Percentiles rank a stretch among this genome's conserved stretches.
Conservation (phyloP, 2,888 invertebrate species). For the Xylophagus ater region DNA sequence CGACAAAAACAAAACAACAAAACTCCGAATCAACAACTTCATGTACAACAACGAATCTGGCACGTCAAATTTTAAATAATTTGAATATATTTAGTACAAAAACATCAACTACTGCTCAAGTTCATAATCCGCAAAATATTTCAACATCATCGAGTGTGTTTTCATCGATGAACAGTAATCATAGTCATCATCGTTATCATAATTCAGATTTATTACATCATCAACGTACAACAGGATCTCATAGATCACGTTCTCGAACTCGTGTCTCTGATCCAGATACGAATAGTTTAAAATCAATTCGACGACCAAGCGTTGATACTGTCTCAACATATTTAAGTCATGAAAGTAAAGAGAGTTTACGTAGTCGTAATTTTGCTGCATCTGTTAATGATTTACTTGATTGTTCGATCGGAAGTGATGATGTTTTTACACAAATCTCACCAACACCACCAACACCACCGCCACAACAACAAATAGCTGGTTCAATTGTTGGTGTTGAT, state of each 20-base stretch:
- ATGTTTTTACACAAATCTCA: conserved; percentile 51
- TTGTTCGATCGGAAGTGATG: conserved; percentile 61
- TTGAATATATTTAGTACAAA: conserved; percentile 58
- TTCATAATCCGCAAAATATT: conserved; percentile 13
- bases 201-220: conserved; percentile 36
- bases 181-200: conserved; percentile 33
- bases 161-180: conserved; percentile 20
- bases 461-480: conserved; percentile 29
- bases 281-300: conserved; percentile 62
- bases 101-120: conserved; percentile 12
- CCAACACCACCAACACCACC: conserved; percentile 26
- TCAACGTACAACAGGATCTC: conserved; percentile 31
- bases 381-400: conserved; percentile 57
- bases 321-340: conserved; percentile 82
- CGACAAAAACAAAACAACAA: conserved; percentile 26
- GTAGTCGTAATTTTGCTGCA: conserved; percentile 43
- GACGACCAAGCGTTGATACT: conserved; percentile 76
- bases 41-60: conserved; percentile 49
- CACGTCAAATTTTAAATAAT: conserved; percentile 67
- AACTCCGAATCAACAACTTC: conserved; percentile 27
- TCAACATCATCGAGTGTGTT: conserved; percentile 14
- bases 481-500: conserved; percentile 43
- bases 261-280: conserved; percentile 41
- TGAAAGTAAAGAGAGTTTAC: conserved; percentile 61
- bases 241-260: conserved; percentile 37